Evolutionary conservation across 2,888 invertebrate species (phyloP), one percentile per base, ranked within the genome.

Genomic region (Protodeltote pygarga): DNA sequence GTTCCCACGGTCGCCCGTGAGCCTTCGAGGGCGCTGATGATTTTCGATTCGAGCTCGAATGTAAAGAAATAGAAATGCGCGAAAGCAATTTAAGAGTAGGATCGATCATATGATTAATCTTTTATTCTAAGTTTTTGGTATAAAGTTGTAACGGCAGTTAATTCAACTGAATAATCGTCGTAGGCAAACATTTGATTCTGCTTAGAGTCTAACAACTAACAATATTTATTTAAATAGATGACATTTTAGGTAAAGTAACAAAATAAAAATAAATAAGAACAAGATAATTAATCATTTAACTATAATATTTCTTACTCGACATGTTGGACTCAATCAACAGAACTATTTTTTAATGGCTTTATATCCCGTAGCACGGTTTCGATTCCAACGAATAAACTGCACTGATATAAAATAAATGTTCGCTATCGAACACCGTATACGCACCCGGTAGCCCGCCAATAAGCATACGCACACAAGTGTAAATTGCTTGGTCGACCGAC

Each of bases 1-100:
- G 78, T 84, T 84, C 83, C 79, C 83, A 84, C 83, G 84, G 66
- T 70, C 51, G 27, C 64, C 53, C 32, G 37, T 39, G 59, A 55
- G 20, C 51, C 48, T 62, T 63, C 44, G 40, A 59, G 29, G 40
- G 64, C 28, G 33, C 46, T 52, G 49, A 47, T 53, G 55, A 59
- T 39, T 61, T 55, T 55, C 65, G 68, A 48, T 37, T 44, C 57
- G 69, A 47, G 39, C 27, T 41, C 51, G 60, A 60, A 44, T 35
- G 20, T 42, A n/a, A n/a, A n/a, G 13, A 10, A 11, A 21, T 27
- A 16, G 11, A 15, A 17, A 15, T 15, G 2, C 16, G 3, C 8
- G 29, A 3, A 2, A 19, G 11, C 5, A 32, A 10, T 20, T 3
- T 8, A 13, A 20, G 10, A 8, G 4, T n/a, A n/a, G n/a, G n/a